Evolutionary conservation across 2,888 invertebrate species (phyloP), one percentile per base, ranked within the genome.

Genomic region (Nipponacmea schrenckii): DNA sequence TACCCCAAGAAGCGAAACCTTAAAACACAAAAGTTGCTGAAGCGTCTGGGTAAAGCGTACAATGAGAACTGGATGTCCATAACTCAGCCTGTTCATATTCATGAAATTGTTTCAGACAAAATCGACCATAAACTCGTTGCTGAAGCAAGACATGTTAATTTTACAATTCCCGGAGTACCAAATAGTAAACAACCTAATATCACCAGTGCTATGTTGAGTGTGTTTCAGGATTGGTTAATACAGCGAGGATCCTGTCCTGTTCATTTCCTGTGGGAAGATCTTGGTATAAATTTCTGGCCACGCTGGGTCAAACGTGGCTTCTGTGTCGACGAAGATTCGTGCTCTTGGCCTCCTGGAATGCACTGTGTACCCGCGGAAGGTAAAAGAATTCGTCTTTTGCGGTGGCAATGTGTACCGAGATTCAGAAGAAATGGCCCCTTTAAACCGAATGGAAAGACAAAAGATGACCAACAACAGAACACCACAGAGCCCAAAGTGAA

Each of bases 271-370:
- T 89, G 88, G 88, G 81, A 84, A 46, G 86, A 88, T 72, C 77
- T 87, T 2, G 87, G 88, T 0, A 71, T 77, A 5, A 73, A 86
- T 17, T 88, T 86, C 74, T 89, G 88, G 88, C 89, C 89, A 8
- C 81, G 87, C 7, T 88, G 85, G 84, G 77, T 88, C 20, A 82
- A 81, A 46, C 70, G 80, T 10, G 89, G 89, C 1, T 77, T 77
- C 62, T 89, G 89, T 70, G 74, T 77, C 24, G 76, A 77, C 10
- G 79, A 75, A 2, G 70, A 77, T 7, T 80, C 83, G 12, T 89
- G 89, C 70, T 88, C 88, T 3, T 88, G 88, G 86, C 88, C 88
- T 1, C 80, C 85, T 1, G 87, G 88, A 26, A 88, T 88, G 88
- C 81, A 82, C 65, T 88, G 88, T 71, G 78, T 86, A 15, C 81